Base-by-base conservation (phyloP, 2,888 invertebrate genomes). In the Augochlorella aurata region DNA sequence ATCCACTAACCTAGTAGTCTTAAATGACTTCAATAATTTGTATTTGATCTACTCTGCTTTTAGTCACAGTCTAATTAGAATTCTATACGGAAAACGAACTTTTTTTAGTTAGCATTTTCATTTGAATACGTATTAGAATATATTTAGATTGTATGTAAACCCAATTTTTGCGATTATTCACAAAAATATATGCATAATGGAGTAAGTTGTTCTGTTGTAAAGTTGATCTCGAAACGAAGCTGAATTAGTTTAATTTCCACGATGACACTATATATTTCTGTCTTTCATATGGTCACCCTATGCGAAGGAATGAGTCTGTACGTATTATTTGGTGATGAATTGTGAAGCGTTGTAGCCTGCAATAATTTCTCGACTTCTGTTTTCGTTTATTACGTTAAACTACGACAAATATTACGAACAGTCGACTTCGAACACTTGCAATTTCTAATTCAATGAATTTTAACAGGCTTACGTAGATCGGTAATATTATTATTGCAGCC, bases 301-400 rank as follows among this genome's bases (percentile, higher is more conserved):
- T 29, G 29, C 69, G 69, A 38, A 68, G 50, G 50, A 29, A 29
- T 69, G 50, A 50, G 50, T 69, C 69, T 50, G 50, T 72, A 44
- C 63, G 63, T 63, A 63, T 63, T 63, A 63, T 63, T 63, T 45
- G 16, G n/a, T 52, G 29, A 18, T 49, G 45, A 67, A 29, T 45
- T 38, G 49, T 49, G 66, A 29, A 49, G n/a, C 58, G 63, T 77
- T 21, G 50, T 45, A 76, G 77, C 45, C 78, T 78, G 78, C 78
- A 76, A 76, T 68, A 67, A 63, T 76, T n/a, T 29, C 18, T 38
- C 63, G 63, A 8, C 29, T 63, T 63, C 63, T 63, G 29, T 18
- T 9, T 63, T 38, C 10, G 9, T 38, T 38, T 8, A 38, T 18
- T 63, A 29, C 38, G 18, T 63, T 18, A 61, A 1, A 16, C 16